These are phyloP conservation scores for Spodoptera exigua DNA, from an alignment of 2,888 invertebrate genomes.

Conservation along the genomic window DNA sequence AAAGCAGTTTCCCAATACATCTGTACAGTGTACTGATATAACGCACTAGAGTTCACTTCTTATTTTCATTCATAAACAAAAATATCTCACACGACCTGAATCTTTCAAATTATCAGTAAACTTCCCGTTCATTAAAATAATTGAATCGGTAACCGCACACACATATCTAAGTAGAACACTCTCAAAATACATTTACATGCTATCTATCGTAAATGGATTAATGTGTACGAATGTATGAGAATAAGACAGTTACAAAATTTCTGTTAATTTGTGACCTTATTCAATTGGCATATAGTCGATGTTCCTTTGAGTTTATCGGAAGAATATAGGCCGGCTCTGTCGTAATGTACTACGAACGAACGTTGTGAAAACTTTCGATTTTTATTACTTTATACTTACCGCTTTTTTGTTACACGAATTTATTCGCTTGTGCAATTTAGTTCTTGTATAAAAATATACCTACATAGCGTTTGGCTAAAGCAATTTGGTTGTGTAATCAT, in stretches of 20 bases:
- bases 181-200: slow-evolving; percentile 30
- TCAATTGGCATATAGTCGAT: slow-evolving; percentile 62
- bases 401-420: slow-evolving; percentile 45
- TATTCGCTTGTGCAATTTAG: slow-evolving; percentile 34
- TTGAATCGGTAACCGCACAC: background rate
- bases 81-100: background rate
- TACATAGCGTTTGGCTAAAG: slow-evolving; percentile 11
- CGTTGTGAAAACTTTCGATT: slow-evolving; percentile 52
- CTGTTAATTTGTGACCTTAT: slow-evolving; percentile 71
- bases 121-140: slow-evolving; percentile 15
- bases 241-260: slow-evolving; percentile 52
- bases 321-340: slow-evolving; percentile 69
- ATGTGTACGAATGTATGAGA: slow-evolving; percentile 54
- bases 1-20: background rate
- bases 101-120: slow-evolving; percentile 11
- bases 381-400: slow-evolving; percentile 43
- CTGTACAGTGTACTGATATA: background rate
- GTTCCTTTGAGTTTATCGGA: slow-evolving; percentile 60
- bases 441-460: slow-evolving; percentile 21
- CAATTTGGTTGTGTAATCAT: slow-evolving; percentile 26
- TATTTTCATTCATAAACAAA: background rate
- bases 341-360: slow-evolving; percentile 62
- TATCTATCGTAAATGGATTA: slow-evolving; percentile 59
- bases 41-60: background rate
- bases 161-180: slow-evolving; percentile 31